A percentile compares a stretch with the other conserved stretches of the same genome.
Evolutionary conservation across 2,888 invertebrate species (phyloP).

Genomic region (Exephanes ischioxanthus): DNA sequence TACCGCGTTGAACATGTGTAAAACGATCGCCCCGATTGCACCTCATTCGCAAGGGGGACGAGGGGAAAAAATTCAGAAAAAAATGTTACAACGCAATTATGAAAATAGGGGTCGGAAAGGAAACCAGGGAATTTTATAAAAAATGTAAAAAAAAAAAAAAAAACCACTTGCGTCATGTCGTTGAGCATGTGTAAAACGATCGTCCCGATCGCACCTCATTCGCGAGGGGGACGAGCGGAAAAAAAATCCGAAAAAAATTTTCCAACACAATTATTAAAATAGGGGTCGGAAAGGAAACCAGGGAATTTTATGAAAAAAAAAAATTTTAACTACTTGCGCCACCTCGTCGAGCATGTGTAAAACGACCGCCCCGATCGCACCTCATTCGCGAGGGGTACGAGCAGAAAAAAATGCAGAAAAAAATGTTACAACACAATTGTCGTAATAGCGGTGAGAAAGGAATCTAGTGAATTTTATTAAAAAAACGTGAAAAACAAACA

Average conservation of each 20-base stretch:
- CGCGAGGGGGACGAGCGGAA: background rate
- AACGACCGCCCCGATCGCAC: slow-evolving; percentile 6
- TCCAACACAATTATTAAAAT: slow-evolving; percentile 51
- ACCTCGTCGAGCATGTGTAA: background rate
- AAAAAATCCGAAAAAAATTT: slow-evolving; percentile 48
- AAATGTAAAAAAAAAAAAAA: background rate
- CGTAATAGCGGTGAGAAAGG: slow-evolving; percentile 25
- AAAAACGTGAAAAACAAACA: background rate
- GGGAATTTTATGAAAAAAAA: too few species aligned
- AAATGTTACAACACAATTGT: slow-evolving; percentile 51
- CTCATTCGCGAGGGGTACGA: slow-evolving; percentile 32
- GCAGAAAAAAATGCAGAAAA: slow-evolving; percentile 47
- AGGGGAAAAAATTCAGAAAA: slow-evolving; percentile 43
- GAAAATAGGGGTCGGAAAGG: slow-evolving; percentile 14
- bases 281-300: background rate
- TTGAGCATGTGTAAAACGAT: background rate
- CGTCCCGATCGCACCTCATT: background rate
- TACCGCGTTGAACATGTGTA: too few species aligned
- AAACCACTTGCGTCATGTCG: background rate
- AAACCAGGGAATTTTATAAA: background rate
- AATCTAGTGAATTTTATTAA: background rate
- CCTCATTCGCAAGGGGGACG: background rate
- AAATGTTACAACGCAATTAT: slow-evolving; percentile 49
- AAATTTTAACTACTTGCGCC: too few species aligned
- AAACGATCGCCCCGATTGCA: slow-evolving; percentile 36